Evolutionary conservation across 2,113 vertebrate genomes (phyloP).

Genomic region (Crocuta crocuta): DNA sequence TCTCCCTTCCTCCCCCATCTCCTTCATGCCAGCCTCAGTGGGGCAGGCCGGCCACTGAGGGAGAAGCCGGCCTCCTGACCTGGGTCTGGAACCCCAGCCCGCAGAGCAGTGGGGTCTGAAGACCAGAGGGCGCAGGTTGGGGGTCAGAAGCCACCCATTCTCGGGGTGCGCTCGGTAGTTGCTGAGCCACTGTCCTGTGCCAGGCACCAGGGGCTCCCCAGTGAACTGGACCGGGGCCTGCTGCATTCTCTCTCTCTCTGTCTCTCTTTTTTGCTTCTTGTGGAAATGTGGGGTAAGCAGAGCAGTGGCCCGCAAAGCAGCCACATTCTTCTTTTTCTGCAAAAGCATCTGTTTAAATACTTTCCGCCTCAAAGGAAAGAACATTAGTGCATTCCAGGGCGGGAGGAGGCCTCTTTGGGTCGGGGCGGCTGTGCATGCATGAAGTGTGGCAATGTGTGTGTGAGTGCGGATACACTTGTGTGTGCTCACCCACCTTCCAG

Average conservation of each 20-base stretch:
- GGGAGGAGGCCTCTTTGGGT: conserved; percentile 59
- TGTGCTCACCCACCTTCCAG: not conserved
- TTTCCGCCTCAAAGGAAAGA: conserved; percentile 71
- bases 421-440: not conserved
- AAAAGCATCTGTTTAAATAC: conserved; percentile 79
- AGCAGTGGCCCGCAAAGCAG: conserved; percentile 9
- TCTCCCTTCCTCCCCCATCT: not conserved
- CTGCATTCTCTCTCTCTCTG: fast-evolving
- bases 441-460: not conserved
- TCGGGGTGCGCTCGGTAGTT: not conserved
- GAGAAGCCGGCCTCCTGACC: not conserved
- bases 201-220: not conserved
- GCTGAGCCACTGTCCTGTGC: not conserved
- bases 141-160: not conserved
- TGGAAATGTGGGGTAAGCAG: conserved; percentile 46
- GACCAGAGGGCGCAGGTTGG: fast-evolving
- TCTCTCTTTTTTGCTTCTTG: not conserved
- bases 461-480: not conserved
- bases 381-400: conserved; percentile 62
- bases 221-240: not conserved
- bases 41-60: not conserved
- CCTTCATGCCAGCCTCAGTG: not conserved
- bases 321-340: conserved; percentile 58
- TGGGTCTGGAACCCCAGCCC: not conserved
- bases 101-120: not conserved